A percentile compares a stretch with the other conserved stretches of the same genome.
Evolutionary conservation across 2,888 invertebrate genomes (phyloP).

Genomic region (Hoplodrina ambigua): DNA sequence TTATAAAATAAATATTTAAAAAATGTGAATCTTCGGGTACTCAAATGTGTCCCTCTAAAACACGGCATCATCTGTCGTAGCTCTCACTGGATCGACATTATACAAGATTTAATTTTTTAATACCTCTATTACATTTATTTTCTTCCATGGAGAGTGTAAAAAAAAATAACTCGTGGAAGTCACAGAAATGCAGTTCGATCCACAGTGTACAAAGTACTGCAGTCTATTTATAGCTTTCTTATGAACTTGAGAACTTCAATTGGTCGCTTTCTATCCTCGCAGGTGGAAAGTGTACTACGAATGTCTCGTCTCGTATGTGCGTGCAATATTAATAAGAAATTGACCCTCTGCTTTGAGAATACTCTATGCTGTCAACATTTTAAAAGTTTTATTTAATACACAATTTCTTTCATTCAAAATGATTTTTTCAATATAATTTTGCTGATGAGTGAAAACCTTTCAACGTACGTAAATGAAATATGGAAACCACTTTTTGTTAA

Average conservation of each 20-base stretch:
- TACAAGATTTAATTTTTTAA: slow-evolving; percentile 2
- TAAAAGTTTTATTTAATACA: slow-evolving; percentile 4
- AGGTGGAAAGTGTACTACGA: slow-evolving; percentile 66
- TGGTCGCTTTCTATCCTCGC: slow-evolving; percentile 67
- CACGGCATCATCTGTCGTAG: background rate
- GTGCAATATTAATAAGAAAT: slow-evolving; percentile 37
- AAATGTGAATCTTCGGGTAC: background rate
- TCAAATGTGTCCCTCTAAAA: background rate
- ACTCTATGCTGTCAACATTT: slow-evolving; percentile 1
- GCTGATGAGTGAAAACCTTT: background rate
- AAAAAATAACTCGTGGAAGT: background rate
- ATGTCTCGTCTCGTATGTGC: slow-evolving; percentile 39
- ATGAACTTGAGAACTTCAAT: slow-evolving; percentile 64
- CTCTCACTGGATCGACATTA: background rate
- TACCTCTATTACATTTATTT: background rate
- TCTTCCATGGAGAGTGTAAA: too few relatives aligned
- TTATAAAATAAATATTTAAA: background rate
- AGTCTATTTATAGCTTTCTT: slow-evolving; percentile 69
- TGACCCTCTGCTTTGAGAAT: slow-evolving; percentile 10
- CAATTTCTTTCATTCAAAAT: background rate
- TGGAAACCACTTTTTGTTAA: background rate
- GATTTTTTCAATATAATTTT: background rate
- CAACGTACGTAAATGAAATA: background rate
- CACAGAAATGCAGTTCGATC: slow-evolving; percentile 19
- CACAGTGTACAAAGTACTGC: slow-evolving; percentile 29